Evolutionary conservation across 2,888 invertebrate species (phyloP).

Genomic region (Ellobium chinense): DNA sequence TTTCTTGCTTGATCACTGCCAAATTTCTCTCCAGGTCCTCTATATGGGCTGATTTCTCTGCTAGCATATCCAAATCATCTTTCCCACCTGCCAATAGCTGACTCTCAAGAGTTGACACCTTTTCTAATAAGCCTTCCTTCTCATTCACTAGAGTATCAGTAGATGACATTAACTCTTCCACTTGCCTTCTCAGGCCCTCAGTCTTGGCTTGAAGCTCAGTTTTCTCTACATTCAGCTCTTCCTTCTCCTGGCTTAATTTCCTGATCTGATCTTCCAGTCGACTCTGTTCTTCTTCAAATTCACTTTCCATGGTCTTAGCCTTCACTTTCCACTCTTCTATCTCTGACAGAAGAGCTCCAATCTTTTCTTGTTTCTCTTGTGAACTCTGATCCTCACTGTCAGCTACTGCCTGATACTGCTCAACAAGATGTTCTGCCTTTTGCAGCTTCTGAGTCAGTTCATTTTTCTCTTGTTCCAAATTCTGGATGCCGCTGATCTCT

Average conservation of each 20-base stretch:
- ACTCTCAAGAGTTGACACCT: background rate
- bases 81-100: background rate
- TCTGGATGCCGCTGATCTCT: constrained; percentile 28
- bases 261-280: constrained; percentile 13
- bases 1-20: background rate
- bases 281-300: constrained; percentile 24
- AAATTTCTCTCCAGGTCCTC: constrained; percentile 1
- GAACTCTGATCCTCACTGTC: constrained; percentile 5
- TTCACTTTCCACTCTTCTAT: constrained; percentile 30
- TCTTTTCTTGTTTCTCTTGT: constrained; percentile 32
- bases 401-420: background rate
- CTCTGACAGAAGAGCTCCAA: constrained; percentile 42
- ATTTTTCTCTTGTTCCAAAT: constrained; percentile 15
- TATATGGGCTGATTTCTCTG: background rate
- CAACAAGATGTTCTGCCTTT: constrained; percentile 26
- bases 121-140: background rate
- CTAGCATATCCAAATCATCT: background rate
- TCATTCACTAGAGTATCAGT: constrained; percentile 3
- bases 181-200: constrained; percentile 38
- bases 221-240: background rate
- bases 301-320: constrained; percentile 29
- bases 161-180: constrained; percentile 11
- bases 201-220: background rate
- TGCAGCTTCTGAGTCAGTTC: constrained; percentile 30
- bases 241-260: constrained; percentile 12